Percentiles rank a stretch among this genome's conserved stretches.
Conservation (phyloP, 2,113 vertebrate genomes). For the Calypte anna region DNA sequence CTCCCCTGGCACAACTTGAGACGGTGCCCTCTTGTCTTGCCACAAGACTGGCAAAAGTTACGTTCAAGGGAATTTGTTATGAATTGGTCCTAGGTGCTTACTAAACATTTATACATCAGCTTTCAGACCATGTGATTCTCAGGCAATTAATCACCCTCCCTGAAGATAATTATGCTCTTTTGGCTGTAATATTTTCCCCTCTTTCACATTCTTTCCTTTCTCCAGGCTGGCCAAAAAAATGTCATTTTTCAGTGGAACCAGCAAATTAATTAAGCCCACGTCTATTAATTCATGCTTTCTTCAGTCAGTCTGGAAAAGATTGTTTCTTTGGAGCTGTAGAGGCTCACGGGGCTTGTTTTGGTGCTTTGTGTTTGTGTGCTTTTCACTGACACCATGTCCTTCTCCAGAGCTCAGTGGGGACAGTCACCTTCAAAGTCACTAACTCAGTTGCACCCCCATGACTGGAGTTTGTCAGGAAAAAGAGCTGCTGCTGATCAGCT, state of each 20-base stretch:
- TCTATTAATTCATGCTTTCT: background rate
- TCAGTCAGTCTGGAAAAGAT: background rate
- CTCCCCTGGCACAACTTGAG: no score
- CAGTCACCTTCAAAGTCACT: background rate
- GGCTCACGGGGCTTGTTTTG: background rate
- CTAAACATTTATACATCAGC: background rate
- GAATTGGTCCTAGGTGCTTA: background rate
- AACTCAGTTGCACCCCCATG: background rate
- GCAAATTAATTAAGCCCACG: background rate
- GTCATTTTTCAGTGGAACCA: background rate
- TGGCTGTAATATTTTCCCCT: conserved; percentile 15
- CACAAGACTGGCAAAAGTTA: background rate
- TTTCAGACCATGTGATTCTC: background rate
- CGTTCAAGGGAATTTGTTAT: background rate
- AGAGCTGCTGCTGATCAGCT: conserved; percentile 6
- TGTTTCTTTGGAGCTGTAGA: background rate
- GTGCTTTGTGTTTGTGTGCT: background rate
- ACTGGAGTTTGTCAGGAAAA: background rate
- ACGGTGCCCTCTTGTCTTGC: no score
- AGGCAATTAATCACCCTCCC: conserved; percentile 4
- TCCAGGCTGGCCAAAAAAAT: background rate
- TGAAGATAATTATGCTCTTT: conserved; percentile 20
- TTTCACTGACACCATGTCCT: background rate
- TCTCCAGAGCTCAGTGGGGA: background rate
- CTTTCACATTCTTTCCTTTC: conserved; percentile 11